Evolutionary conservation across 1,140 invertebrate species (phyloP), one percentile per base, ranked within the genome.

Genomic region (Heliconius eleuchia): DNA sequence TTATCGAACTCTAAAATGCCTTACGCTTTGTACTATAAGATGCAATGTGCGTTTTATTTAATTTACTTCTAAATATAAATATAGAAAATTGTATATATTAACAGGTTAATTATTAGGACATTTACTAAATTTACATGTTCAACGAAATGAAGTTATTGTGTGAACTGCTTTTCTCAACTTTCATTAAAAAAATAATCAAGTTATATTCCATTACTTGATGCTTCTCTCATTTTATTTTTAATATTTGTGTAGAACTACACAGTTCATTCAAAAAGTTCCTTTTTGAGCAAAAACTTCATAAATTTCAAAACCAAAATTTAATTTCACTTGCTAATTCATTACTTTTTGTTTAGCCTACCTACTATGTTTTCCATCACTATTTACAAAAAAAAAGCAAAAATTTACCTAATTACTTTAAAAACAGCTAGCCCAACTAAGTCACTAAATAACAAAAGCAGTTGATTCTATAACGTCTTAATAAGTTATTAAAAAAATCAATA

Each of bases 1-100:
- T 76, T 23, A 82, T 82, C 57, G 55, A 82, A 60, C 60, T 73
- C 72, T 74, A 76, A 57, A 55, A 81, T 19, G 74, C 80, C 23
- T 60, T 78, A 78, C 74, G 74, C 74, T 73, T 73, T 80, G 66
- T 80, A 60, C 42, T 70, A 72, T 55, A 73, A 30, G 77, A 52
- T 39, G 52, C 70, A 71, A 74, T 50, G 23, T 55, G 70, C 27
- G 76, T 50, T 71, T 71, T 50, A 13, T 76, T 76, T 77, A 77
- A 23, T 52, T 57, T 23, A 57, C 55, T 9, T 66, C 23, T 66
- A 30, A 66, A 11, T 66, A 11, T 66, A 13, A 66, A 77, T 70
- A 77, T 77, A 77, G 19, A 55, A 46, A n/a, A 37, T 55, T 75
- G 27, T 75, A 52, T 70, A 60, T 74, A 78, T 78, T 23, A 50